Percentiles rank a stretch among this genome's conserved stretches.
Evolutionary conservation across 2,797 vertebrate genomes (phyloP).

Genomic region (Poeciliopsis infans): DNA sequence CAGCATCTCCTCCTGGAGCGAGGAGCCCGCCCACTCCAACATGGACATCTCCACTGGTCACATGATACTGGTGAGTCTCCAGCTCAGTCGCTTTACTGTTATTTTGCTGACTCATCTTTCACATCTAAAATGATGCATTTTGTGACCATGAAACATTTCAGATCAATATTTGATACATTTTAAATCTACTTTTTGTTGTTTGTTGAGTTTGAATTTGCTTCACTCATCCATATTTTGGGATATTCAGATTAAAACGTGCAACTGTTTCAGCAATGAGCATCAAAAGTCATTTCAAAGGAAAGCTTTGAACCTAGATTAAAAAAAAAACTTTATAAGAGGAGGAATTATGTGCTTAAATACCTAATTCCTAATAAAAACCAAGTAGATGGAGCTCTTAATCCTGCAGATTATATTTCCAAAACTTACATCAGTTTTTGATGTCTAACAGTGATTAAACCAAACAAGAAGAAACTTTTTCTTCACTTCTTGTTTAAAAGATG

Average conservation of each 20-base stretch:
- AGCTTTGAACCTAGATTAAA: neutral
- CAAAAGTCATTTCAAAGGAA: neutral
- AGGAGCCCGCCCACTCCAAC: conserved; percentile 92
- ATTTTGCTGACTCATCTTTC: neutral
- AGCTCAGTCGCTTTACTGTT: neutral
- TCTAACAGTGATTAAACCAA: neutral
- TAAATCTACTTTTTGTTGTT: neutral
- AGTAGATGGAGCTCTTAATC: neutral
- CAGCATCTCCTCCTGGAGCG: conserved; percentile 95
- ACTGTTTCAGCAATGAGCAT: neutral
- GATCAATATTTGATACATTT: neutral
- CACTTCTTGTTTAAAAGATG: neutral
- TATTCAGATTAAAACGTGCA: neutral
- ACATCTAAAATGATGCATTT: neutral
- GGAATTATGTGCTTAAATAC: neutral
- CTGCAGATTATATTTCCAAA: neutral
- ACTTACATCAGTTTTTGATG: neutral
- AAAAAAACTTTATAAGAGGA: neutral
- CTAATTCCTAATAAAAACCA: neutral
- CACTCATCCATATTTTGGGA: neutral
- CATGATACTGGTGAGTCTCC: conserved; percentile 93
- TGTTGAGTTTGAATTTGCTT: neutral
- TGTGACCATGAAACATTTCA: neutral
- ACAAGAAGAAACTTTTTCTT: neutral
- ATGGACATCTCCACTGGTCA: conserved; percentile 99